These are phyloP conservation scores for Podilymbus podiceps DNA, from an alignment of 2,113 vertebrate genomes.

Conservation along the genomic window DNA sequence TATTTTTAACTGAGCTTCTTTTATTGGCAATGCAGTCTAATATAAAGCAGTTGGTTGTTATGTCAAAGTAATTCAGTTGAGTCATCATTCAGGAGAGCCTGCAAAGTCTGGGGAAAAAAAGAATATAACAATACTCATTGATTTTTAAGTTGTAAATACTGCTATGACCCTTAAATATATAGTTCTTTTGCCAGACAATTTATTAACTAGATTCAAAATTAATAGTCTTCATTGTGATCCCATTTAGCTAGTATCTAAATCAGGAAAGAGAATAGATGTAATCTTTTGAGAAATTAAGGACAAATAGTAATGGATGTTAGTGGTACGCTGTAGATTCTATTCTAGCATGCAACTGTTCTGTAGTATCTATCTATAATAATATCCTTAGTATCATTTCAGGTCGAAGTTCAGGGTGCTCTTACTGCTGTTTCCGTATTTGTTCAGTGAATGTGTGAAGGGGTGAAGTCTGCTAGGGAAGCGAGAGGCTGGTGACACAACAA, in stretches of 20 bases:
- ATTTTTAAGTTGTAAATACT: not conserved
- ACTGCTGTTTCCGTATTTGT: not conserved
- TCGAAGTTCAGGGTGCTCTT: not conserved
- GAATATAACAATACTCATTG: not conserved
- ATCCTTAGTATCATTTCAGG: not conserved
- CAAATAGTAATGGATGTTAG: not conserved
- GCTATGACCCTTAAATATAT: not conserved
- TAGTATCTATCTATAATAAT: not conserved
- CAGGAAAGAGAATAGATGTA: not conserved
- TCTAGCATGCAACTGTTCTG: not conserved
- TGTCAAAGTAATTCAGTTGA: not conserved
- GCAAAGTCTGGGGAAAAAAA: not conserved
- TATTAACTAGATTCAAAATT: not conserved
- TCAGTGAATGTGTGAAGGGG: not conserved
- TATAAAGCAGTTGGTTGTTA: not conserved
- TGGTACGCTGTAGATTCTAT: not conserved
- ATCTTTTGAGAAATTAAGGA: not conserved
- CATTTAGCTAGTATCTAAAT: not conserved
- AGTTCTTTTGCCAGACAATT: not conserved
- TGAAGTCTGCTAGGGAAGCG: not conserved
- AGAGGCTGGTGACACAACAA: not conserved
- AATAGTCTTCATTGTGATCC: not conserved
- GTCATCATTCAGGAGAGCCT: not conserved
- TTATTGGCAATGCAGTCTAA: not conserved
- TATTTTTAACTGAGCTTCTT: not conserved